Percentiles rank a stretch among this genome's conserved stretches.
Conservation (phyloP, 2,888 invertebrate genomes). For the Beris morrisii region DNA sequence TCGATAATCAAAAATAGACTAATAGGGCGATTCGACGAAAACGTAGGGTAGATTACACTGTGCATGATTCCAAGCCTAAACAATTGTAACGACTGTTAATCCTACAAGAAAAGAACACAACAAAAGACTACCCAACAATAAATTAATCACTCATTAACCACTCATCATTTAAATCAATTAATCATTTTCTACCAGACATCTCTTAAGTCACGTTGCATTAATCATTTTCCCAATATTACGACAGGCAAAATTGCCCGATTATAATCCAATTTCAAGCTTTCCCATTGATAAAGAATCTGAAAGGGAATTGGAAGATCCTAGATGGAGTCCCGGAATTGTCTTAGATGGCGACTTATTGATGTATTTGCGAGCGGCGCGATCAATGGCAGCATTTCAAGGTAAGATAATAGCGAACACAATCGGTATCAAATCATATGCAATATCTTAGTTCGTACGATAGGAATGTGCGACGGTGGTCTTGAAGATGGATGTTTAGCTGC, state of each 20-base stretch:
- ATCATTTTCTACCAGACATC: conserved; percentile 2
- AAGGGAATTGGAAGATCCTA: conserved; percentile 74
- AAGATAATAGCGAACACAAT: conserved; percentile 29
- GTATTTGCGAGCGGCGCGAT: conserved; percentile 95
- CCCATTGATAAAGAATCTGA: conserved; percentile 57
- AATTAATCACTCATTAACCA: conserved; percentile 34
- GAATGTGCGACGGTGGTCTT: conserved; percentile 98
- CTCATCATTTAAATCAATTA: conserved; percentile 27
- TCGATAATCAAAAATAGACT: too few species aligned
- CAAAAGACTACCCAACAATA: background rate
- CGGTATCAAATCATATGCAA: background rate
- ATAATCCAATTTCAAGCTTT: conserved; percentile 59
- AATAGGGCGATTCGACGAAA: too few species aligned
- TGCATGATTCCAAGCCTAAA: conserved; percentile 28
- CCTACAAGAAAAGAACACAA: too few species aligned
- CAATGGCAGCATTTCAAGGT: conserved; percentile 94
- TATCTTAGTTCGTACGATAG: conserved; percentile 49
- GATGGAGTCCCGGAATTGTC: conserved; percentile 93
- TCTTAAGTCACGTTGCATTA: background rate
- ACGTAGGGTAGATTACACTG: background rate
- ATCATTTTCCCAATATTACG: conserved; percentile 8
- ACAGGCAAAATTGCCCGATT: conserved; percentile 59
- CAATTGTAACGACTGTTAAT: too few species aligned
- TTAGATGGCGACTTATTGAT: conserved; percentile 94
- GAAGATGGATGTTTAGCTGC: conserved; percentile 97